phyloP scores from a whole-genome alignment of 1,140 invertebrate genomes.

The Trichonephila inaurata region DNA sequence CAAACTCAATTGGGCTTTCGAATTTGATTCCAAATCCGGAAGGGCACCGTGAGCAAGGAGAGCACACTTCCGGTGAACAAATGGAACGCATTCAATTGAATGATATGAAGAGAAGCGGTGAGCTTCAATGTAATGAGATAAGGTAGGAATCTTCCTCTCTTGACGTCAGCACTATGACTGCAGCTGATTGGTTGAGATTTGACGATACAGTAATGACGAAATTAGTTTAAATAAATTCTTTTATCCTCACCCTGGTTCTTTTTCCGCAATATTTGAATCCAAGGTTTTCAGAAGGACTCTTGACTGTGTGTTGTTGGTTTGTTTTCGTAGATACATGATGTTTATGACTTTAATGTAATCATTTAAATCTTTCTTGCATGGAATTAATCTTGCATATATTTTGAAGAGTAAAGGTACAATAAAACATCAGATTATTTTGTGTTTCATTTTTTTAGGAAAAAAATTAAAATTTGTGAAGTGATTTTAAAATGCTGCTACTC shows the following conservation, averaged over 20 bases:
- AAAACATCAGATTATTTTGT: no score
- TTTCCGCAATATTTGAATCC: not conserved
- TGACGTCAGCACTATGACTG: conserved; percentile 20
- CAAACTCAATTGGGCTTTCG: conserved; percentile 22
- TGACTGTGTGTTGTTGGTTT: no score
- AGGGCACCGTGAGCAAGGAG: conserved; percentile 1
- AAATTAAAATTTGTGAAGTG: no score
- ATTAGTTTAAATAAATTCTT: conserved; percentile 24
- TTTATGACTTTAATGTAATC: no score
- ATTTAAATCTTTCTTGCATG: no score
- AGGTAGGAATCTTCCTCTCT: not conserved
- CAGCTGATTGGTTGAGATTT: conserved; percentile 15
- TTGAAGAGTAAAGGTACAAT: no score
- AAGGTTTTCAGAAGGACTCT: no score
- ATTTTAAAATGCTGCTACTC: no score
- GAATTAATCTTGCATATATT: no score
- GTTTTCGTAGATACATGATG: no score
- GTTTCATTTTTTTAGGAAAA: no score
- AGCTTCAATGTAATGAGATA: conserved; percentile 10
- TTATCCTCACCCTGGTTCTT: not conserved
- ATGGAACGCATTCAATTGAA: conserved; percentile 53
- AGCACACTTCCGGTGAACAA: conserved; percentile 9
- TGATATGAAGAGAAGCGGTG: not conserved
- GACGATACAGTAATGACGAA: not conserved
- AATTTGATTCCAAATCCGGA: conserved; percentile 7